A percentile compares a stretch with the other conserved stretches of the same genome.
These are phyloP conservation scores for Camponotus fellah DNA, from an alignment of 2,888 invertebrate genomes.

Conservation along the genomic window DNA sequence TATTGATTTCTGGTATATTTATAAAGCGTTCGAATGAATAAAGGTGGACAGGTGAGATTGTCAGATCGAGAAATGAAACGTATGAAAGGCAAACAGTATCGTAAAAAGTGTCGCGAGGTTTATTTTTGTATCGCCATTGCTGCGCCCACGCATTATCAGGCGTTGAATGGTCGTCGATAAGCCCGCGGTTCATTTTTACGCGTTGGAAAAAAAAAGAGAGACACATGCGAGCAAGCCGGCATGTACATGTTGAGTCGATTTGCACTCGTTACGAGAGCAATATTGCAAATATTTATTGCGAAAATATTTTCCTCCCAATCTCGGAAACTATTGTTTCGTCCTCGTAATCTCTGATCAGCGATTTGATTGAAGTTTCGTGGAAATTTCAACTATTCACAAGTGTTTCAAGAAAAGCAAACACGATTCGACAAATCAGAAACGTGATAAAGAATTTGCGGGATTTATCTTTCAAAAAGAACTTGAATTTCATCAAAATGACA, in stretches of 20 bases:
- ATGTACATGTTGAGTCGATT: slow-evolving; percentile 22
- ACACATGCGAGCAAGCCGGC: neutral
- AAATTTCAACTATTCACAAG: slow-evolving; percentile 1
- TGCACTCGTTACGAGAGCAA: slow-evolving; percentile 40
- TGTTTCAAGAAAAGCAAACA: neutral
- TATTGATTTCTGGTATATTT: neutral
- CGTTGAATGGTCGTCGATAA: slow-evolving; percentile 38
- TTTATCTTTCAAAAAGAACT: neutral
- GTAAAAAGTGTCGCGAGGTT: neutral
- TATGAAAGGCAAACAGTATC: slow-evolving; percentile 33
- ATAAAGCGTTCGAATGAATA: neutral
- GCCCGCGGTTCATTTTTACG: slow-evolving; percentile 37
- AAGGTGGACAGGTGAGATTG: neutral
- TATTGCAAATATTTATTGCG: slow-evolving; percentile 48
- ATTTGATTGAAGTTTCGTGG: slow-evolving; percentile 9
- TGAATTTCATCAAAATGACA: neutral
- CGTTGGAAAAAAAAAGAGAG: slow-evolving; percentile 7
- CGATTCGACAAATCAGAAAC: neutral
- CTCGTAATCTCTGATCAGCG: slow-evolving; percentile 18
- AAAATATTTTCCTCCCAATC: slow-evolving; percentile 28
- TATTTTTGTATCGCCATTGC: slow-evolving; percentile 39
- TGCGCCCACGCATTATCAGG: slow-evolving; percentile 39
- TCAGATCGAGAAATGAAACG: neutral
- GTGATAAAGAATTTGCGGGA: neutral
- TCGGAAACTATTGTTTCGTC: slow-evolving; percentile 20